Evolutionary conservation across 1,140 invertebrate genomes (phyloP).

Genomic region (Panagrolaimus sp.): DNA sequence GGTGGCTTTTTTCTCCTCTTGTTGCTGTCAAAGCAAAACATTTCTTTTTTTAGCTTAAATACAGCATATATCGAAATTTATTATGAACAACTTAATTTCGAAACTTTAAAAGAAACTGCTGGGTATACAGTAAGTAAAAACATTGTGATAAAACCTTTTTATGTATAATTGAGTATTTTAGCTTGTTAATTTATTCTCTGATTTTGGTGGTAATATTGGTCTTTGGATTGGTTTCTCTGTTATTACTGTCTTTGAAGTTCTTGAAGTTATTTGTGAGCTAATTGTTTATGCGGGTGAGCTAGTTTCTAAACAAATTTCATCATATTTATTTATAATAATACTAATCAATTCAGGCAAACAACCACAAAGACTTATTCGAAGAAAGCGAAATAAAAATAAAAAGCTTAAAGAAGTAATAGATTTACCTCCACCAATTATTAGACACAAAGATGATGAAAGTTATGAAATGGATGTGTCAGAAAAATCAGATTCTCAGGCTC

Average conservation of each 20-base stretch:
- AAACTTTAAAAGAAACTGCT: constrained; percentile 55
- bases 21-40: not conserved
- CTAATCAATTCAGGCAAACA: constrained; percentile 14
- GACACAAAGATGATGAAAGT: constrained; percentile 12
- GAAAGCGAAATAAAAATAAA: constrained; percentile 1
- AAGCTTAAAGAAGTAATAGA: constrained; percentile 1
- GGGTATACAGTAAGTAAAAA: constrained; percentile 49
- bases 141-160: not conserved
- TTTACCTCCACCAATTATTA: constrained; percentile 1
- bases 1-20: not conserved
- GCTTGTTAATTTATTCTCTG: constrained; percentile 58
- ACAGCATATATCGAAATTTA: constrained; percentile 58
- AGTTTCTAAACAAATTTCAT: not conserved
- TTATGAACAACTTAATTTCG: constrained; percentile 57
- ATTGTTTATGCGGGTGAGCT: constrained; percentile 21
- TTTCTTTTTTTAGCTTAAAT: constrained; percentile 26
- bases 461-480: not conserved
- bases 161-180: constrained; percentile 24
- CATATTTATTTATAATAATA: not conserved
- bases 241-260: constrained; percentile 53
- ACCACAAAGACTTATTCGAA: not conserved
- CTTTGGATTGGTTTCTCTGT: constrained; percentile 58
- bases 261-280: constrained; percentile 47
- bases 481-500: constrained; percentile 8
- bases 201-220: constrained; percentile 57